These are phyloP conservation scores for Cyanoliseus patagonus DNA, from an alignment of 2,113 vertebrate genomes.

Conservation along the genomic window DNA sequence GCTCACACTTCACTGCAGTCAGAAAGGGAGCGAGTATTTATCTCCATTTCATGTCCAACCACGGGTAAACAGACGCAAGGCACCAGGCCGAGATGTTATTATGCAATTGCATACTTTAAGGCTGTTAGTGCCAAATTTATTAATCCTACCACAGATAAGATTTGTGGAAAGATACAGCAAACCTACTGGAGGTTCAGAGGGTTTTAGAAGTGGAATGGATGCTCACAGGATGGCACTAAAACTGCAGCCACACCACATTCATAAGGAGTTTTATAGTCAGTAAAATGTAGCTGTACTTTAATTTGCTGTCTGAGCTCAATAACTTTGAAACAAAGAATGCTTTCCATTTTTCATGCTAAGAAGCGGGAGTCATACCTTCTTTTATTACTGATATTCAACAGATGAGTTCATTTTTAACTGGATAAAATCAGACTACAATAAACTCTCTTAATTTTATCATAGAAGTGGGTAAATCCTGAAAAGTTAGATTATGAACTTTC, in stretches of 20 bases:
- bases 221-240: constrained; percentile 18
- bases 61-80: not conserved
- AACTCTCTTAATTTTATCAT: constrained; percentile 16
- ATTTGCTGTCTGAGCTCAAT: constrained; percentile 23
- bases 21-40: not conserved
- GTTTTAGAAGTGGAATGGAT: not conserved
- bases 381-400: constrained; percentile 50
- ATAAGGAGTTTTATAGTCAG: constrained; percentile 43
- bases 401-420: constrained; percentile 38
- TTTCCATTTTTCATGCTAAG: constrained; percentile 46
- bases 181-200: not conserved
- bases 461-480: constrained; percentile 20
- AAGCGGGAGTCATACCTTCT: constrained; percentile 1
- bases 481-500: constrained; percentile 16
- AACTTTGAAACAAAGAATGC: constrained; percentile 31
- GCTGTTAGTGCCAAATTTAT: constrained; percentile 13
- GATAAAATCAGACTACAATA: constrained; percentile 28
- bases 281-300: constrained; percentile 36
- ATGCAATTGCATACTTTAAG: not conserved
- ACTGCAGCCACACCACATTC: not conserved
- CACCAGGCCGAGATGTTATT: not conserved
- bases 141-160: not conserved
- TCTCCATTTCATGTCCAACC: constrained; percentile 13
- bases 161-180: not conserved
- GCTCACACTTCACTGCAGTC: not conserved